These are phyloP conservation scores for Palythoa grandiflora DNA, from an alignment of 92 coral and sea anemone genomes.

Conservation along the genomic window DNA sequence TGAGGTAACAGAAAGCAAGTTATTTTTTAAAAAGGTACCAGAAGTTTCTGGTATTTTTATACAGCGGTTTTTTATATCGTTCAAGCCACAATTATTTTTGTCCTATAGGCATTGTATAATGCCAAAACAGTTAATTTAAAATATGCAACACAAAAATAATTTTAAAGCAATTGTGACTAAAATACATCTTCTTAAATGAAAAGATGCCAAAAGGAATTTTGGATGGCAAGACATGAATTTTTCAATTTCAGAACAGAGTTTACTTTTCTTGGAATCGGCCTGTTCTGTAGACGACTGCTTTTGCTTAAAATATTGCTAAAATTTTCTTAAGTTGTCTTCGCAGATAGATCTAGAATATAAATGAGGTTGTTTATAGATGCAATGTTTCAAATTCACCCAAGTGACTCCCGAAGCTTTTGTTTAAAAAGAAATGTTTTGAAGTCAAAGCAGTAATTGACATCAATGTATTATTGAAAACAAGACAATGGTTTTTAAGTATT, in stretches of 20 bases:
- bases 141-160: not conserved
- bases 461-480: slow-evolving; percentile 18
- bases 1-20: not conserved
- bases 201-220: too few species aligned
- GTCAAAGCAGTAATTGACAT: not conserved
- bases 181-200: too few species aligned
- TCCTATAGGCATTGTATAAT: not conserved
- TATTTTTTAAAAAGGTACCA: too few species aligned
- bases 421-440: not conserved
- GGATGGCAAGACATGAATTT: too few species aligned
- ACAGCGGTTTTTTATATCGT: too few species aligned
- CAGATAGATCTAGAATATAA: not conserved
- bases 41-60: not conserved
- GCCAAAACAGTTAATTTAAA: not conserved
- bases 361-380: not conserved
- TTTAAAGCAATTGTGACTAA: too few species aligned
- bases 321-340: not conserved
- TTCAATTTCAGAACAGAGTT: too few species aligned
- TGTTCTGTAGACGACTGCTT: too few species aligned
- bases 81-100: not conserved
- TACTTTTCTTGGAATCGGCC: too few species aligned
- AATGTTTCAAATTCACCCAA: too few species aligned
- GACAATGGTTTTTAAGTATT: slow-evolving; percentile 25
- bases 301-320: not conserved
- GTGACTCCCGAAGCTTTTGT: not conserved